Evolutionary conservation across 2,888 invertebrate species (phyloP), one percentile per base, ranked within the genome.

Genomic region (Scaptomyza caliginosa): DNA sequence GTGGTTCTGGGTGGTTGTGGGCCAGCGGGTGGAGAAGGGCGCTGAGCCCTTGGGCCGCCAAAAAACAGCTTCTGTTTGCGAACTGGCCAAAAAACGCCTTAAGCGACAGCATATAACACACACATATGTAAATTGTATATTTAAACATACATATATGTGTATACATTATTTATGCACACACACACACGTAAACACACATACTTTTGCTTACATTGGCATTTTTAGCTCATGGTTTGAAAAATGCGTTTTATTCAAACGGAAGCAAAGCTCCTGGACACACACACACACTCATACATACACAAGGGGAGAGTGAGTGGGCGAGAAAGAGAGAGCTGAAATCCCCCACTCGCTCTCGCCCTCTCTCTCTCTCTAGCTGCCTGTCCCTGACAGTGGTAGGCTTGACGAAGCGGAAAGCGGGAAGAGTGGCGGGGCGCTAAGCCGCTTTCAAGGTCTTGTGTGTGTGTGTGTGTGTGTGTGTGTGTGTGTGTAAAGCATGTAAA

Each of bases 221-320:
- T 72, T 74, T 59, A 54, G 76, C 55, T 60, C 32, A 54, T 50
- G 74, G 57, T 76, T 81, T 85, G 85, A 81, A 82, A 81, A 81
- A 86, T 81, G 83, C 80, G 80, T 81, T 84, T 78, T 78, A 80
- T 77, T 67, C 68, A 64, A 80, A 84, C 75, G 76, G 67, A 77
- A 78, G 66, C 85, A 62, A 59, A 49, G 67, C 66, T 68, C 46
- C 67, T 70, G 79, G 83, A 79, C 50, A 34, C 23, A 17, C n/a
- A 43, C 30, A 54, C 21, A 39, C 38, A n/a, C 38, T 19, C 19
- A 19, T 2, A 38, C 26, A 32, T 21, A 23, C n/a, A 30, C 16
- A 13, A 19, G 21, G 23, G 8, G 68, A 76, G 17, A 48, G 4
- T n/a, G 6, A 24, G 16, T n/a, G 6, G 19, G 16, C 34, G 30